Percentiles rank a stretch among this genome's conserved stretches.
These are phyloP conservation scores for Ciconia nigra DNA, from an alignment of 2,797 vertebrate species.

Conservation along the genomic window DNA sequence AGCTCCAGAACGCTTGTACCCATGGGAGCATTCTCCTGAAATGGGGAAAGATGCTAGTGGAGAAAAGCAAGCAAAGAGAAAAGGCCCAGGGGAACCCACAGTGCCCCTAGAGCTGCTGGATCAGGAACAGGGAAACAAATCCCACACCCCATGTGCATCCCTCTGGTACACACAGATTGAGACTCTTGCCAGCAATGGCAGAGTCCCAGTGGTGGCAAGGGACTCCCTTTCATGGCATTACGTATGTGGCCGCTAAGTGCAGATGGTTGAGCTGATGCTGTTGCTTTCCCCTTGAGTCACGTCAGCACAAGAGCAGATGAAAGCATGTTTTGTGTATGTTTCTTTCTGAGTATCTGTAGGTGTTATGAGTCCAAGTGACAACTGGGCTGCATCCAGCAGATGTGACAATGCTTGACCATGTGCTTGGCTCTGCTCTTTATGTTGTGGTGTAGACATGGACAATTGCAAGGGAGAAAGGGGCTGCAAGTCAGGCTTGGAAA, in stretches of 20 bases:
- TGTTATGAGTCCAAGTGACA: background rate
- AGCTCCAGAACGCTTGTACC: constrained; percentile 90
- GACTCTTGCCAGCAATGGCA: background rate
- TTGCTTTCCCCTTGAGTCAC: background rate
- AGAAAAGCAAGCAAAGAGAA: background rate
- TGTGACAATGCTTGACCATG: background rate
- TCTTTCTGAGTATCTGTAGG: background rate
- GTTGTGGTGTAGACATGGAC: background rate
- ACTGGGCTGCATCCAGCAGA: background rate
- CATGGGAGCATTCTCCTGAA: constrained; percentile 85
- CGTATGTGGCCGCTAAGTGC: background rate
- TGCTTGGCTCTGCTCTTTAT: background rate
- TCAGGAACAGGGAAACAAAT: background rate
- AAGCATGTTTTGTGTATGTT: background rate
- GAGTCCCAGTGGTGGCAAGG: background rate
- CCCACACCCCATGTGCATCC: background rate
- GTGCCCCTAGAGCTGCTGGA: background rate
- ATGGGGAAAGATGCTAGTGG: background rate
- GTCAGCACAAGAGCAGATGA: background rate
- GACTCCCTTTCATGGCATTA: background rate
- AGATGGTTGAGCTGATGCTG: background rate
- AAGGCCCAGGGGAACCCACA: background rate
- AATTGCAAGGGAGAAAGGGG: background rate
- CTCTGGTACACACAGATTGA: background rate
- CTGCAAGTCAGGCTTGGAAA: background rate